Base-by-base conservation (phyloP, 2,797 vertebrate genomes). In the Erpetoichthys calabaricus region DNA sequence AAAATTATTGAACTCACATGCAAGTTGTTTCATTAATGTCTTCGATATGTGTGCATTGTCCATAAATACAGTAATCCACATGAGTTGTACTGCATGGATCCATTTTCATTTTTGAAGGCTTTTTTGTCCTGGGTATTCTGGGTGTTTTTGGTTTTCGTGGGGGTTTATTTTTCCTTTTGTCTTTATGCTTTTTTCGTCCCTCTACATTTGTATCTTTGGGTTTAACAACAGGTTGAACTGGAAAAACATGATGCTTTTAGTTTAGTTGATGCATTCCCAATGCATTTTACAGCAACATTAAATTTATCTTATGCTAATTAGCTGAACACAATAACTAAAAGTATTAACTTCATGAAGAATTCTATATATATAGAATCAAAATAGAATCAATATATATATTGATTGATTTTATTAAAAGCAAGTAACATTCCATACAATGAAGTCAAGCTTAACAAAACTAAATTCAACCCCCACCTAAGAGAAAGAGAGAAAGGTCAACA, bases 41-140 rank as follows among this genome's bases (percentile, higher is more conserved):
- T 56, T 82, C 67, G 45, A 72, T 57, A 53, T 80, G 85, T 67
- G 65, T 6, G 9, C 85, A 87, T 73, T 82, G 75, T 5, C 85
- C 85, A 7, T 87, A 81, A 68, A 87, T 80, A 63, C 85, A 87
- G 60, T 80, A 86, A 54, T 80, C 82, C 66, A 79, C 76, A 63
- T 75, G 86, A 61, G 81, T 65, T 47, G 70, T 60, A 61, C 77
- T 65, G 59, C 85, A 87, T 0, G 77, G 82, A 68, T 76, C 80
- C 54, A 69, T 76, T 63, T 68, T 80, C 69, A 82, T 85, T 62
- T 65, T 81, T 56, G 79, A 83, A 61, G 68, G 78, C 61, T 61
- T 67, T 5, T 60, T 62, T 25, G 10, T 45, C 62, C 63, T 75
- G 52, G 65, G 59, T 56, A 62, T 76, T 72, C 63, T 82, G 43